A percentile compares a stretch with the other conserved stretches of the same genome.
Conservation (phyloP, 2,113 vertebrate species). For the Microcebus jonahi region DNA sequence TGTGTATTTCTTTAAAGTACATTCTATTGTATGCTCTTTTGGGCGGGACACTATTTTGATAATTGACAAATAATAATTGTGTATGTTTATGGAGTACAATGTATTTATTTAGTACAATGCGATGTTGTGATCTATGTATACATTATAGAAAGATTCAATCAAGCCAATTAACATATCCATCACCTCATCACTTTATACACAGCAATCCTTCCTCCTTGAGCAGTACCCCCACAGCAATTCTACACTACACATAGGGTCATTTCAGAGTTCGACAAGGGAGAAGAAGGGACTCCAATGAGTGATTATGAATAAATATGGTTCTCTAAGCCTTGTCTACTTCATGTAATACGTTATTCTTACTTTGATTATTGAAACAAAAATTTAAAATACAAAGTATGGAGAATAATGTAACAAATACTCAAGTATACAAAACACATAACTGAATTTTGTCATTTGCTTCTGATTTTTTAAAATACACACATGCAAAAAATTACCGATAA, state of each 20-base stretch:
- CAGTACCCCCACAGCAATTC: background rate
- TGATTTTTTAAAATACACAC: background rate
- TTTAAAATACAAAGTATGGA: background rate
- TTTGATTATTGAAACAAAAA: constrained; percentile 13
- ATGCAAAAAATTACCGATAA: background rate
- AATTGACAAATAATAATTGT: background rate
- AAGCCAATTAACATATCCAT: background rate
- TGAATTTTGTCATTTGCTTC: constrained; percentile 29
- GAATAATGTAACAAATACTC: constrained; percentile 28
- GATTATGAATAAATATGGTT: background rate
- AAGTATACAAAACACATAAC: background rate
- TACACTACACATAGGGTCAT: background rate
- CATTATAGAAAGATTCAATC: background rate
- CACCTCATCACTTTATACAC: background rate
- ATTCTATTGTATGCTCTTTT: background rate
- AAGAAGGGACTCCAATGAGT: background rate
- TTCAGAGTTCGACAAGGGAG: background rate
- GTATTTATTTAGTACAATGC: background rate
- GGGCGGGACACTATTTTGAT: background rate
- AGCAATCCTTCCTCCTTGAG: constrained; percentile 4
- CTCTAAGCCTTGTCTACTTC: background rate
- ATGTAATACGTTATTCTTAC: background rate
- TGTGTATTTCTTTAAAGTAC: constrained; percentile 4
- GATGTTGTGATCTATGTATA: background rate
- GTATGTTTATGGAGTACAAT: background rate